These are phyloP conservation scores for Ephydatia muelleri DNA, from an alignment of 37 sponge, comb jelly and placozoan genomes.

Conservation along the genomic window DNA sequence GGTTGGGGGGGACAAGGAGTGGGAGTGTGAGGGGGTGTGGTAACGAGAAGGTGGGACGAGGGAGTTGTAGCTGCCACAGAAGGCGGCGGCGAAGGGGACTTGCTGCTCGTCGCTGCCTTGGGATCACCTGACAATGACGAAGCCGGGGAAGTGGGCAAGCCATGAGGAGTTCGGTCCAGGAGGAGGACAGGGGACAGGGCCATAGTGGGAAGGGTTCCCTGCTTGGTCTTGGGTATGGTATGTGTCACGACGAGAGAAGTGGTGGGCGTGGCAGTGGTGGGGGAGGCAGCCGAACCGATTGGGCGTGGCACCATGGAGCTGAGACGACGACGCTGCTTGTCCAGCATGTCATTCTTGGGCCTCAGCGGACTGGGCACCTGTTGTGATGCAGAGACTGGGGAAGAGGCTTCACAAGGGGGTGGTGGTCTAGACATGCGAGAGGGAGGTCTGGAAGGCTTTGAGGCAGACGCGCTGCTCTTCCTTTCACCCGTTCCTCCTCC, in stretches of 20 bases:
- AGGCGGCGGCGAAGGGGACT: neutral
- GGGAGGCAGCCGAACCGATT: neutral
- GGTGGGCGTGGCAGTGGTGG: conserved; percentile 1
- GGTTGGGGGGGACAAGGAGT: neutral
- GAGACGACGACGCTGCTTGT: conserved; percentile 37
- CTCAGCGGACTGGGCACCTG: neutral
- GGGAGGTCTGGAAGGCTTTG: neutral
- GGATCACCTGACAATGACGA: neutral
- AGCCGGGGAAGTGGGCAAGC: neutral
- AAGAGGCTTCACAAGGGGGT: neutral
- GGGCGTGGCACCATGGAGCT: conserved; percentile 27
- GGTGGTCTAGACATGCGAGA: neutral
- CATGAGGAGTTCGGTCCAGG: neutral
- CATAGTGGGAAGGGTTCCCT: neutral
- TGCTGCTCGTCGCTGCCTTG: neutral
- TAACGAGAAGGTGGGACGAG: neutral
- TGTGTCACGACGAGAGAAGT: neutral
- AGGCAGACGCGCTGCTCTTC: neutral
- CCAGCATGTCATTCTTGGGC: conserved; percentile 17
- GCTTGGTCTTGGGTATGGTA: neutral
- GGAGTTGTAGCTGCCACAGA: neutral
- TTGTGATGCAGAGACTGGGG: neutral
- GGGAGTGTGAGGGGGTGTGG: neutral
- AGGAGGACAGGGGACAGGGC: neutral
- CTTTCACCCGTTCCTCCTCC: neutral